Base-by-base conservation (phyloP, 23 tunicate genomes). In the Trididemnum nubilum region DNA sequence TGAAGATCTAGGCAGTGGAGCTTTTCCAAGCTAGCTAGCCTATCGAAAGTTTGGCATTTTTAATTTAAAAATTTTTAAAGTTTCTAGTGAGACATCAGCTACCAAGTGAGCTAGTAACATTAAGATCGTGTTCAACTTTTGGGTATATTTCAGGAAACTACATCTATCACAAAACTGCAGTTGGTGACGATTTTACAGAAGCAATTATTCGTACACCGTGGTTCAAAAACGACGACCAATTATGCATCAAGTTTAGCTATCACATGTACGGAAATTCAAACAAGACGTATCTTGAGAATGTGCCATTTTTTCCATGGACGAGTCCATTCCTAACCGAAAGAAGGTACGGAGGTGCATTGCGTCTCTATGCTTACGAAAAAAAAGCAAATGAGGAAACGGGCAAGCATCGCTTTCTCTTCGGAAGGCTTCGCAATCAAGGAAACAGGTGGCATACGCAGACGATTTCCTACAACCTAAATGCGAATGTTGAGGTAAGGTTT, bases 131-230 rank as follows among this genome's bases (percentile, higher is more conserved):
- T n/a, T n/a, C n/a, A n/a, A n/a, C n/a, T n/a, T n/a, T n/a, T n/a
- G n/a, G n/a, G n/a, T n/a, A n/a, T n/a, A n/a, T n/a, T n/a, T n/a
- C n/a, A 92, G 97, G 97, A 28, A 69, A 60, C 39, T 92, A 87
- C 85, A 87, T 92, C 80, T 92, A 64, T 76, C 86, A 87, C 1
- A 92, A 92, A 54, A 83, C 97, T n/a, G 87, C 97, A 1, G 44
- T 70, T 1, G 88, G 90, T n/a, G 86, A 88, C 21, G 51, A 49
- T 19, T 92, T 92, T 15, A 88, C 87, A 39, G 88, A 80, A 73
- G 98, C 98, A 3, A 84, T 93, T 25, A 59, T 93, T 33, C 89
- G 93, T 18, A 75, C 98, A 27, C 98, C 98, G 2, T 93, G 98
- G 98, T 39, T 93, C 44, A 86, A 27, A 0, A 38, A 66, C 32